phyloP scores from a whole-genome alignment of 2,113 vertebrate species.

The Sarotherodon lohbergeri region DNA sequence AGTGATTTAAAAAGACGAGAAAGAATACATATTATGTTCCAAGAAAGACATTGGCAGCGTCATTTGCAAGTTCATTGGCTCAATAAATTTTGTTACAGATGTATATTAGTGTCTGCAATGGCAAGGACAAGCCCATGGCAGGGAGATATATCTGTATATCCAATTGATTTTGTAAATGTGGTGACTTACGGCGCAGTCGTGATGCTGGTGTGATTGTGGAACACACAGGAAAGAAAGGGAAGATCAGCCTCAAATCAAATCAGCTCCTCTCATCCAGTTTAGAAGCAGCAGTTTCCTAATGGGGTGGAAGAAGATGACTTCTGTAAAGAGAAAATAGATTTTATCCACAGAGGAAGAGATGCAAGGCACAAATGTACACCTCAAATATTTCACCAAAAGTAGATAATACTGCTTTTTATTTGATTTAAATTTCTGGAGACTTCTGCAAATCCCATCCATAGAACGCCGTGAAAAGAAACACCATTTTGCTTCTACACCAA shows the following conservation, averaged over 20 bases:
- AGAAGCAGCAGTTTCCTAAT: neutral
- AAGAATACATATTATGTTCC: neutral
- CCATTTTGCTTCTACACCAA: neutral
- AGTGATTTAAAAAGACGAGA: neutral
- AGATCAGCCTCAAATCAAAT: slow-evolving; percentile 2
- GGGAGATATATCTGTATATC: neutral
- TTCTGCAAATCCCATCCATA: neutral
- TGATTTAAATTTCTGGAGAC: neutral
- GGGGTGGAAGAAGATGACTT: neutral
- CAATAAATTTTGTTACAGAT: neutral
- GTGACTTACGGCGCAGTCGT: neutral
- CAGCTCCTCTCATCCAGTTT: neutral
- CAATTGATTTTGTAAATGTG: neutral
- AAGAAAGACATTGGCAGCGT: neutral
- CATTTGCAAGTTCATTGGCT: neutral
- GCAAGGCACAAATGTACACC: neutral
- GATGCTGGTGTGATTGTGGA: neutral
- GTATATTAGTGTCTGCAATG: neutral
- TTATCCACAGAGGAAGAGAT: neutral
- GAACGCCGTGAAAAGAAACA: neutral
- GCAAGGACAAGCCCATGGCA: neutral
- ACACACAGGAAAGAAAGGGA: neutral
- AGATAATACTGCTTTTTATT: neutral
- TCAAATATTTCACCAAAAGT: neutral
- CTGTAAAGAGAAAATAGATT: neutral